Conservation (phyloP, 2,888 invertebrate genomes). For the Lasioglossum vierecki region DNA sequence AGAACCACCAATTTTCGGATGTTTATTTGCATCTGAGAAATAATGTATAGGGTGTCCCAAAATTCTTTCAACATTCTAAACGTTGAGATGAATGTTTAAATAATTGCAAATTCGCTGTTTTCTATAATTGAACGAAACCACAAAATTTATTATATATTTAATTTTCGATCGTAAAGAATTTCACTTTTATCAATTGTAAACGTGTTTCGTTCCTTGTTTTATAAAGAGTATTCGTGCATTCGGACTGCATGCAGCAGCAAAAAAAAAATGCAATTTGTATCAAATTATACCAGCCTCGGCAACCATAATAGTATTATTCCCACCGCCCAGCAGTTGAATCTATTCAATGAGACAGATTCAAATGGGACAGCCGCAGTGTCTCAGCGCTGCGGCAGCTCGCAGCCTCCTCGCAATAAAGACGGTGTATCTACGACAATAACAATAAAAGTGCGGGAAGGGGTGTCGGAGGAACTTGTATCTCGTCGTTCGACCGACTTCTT, state of each 20-base stretch:
- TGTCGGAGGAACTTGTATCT: not conserved
- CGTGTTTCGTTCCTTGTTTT: not conserved
- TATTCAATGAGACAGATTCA: not conserved
- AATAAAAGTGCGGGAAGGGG: not conserved
- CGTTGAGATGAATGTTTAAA: too few species aligned
- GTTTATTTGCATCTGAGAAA: too few species aligned
- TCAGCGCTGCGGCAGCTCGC: not conserved
- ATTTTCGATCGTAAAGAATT: too few species aligned
- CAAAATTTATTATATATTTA: too few species aligned
- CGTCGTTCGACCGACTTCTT: conserved; percentile 5
- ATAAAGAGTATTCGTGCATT: not conserved
- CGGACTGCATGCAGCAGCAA: not conserved
- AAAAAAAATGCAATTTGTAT: not conserved
- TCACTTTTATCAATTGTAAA: too few species aligned
- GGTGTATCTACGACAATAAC: not conserved
- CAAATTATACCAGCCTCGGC: not conserved
- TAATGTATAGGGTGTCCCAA: too few species aligned
- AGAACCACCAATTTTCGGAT: too few species aligned
- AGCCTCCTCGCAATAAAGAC: not conserved
- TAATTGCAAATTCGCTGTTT: too few species aligned
- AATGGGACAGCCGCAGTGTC: not conserved
- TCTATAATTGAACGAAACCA: too few species aligned
- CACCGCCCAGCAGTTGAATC: not conserved
- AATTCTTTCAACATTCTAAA: too few species aligned
- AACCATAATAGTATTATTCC: not conserved